Conservation (phyloP, 1,140 invertebrate species). For the Macrotrachela quadricornifera region DNA sequence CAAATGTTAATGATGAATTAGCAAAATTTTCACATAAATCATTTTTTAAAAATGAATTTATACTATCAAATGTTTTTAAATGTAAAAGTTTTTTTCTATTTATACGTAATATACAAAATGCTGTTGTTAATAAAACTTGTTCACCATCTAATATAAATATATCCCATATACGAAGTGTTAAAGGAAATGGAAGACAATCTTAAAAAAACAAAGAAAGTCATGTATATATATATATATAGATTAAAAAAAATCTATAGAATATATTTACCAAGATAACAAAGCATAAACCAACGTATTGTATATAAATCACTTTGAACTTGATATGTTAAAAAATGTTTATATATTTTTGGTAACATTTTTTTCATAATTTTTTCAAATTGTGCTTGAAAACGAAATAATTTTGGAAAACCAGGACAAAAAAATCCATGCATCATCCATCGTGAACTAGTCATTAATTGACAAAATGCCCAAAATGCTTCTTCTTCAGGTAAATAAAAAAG, state of each 20-base stretch:
- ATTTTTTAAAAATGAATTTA: no score
- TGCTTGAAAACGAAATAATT: conserved; percentile 71
- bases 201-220: conserved; percentile 11
- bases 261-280: conserved; percentile 64
- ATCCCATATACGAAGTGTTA: conserved; percentile 88
- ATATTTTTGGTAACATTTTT: conserved; percentile 79
- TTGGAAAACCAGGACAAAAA: conserved; percentile 94
- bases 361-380: conserved; percentile 87
- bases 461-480: conserved; percentile 74
- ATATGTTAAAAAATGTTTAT: conserved; percentile 40
- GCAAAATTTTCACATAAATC: no score
- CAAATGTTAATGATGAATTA: no score
- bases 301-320: conserved; percentile 78
- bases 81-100: conserved; percentile 43
- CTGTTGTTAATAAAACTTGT: conserved; percentile 74
- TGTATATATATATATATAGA: no score
- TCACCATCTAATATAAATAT: conserved; percentile 87
- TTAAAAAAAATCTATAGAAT: neutral
- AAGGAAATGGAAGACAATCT: conserved; percentile 59
- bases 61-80: no score
- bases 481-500: conserved; percentile 4
- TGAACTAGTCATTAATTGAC: conserved; percentile 62
- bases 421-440: conserved; percentile 94
- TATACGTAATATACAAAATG: conserved; percentile 81
- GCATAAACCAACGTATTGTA: conserved; percentile 96